Base-by-base conservation (phyloP, 2,113 vertebrate species). In the Chinchilla lanigera region DNA sequence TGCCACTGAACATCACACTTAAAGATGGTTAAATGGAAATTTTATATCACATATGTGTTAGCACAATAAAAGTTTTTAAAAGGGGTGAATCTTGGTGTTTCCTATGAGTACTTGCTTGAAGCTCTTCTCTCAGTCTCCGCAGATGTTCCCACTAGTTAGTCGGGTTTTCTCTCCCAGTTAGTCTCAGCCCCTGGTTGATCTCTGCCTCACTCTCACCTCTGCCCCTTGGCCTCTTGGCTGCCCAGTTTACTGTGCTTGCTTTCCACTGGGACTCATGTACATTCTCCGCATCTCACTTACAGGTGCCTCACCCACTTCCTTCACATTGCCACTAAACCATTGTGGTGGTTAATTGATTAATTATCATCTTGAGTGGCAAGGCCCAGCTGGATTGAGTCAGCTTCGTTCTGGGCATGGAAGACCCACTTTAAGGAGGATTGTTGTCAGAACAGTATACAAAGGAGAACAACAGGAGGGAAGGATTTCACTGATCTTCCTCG, bases 281-380 rank as follows among this genome's bases (percentile, higher is more conserved):
- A 16, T 13, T 4, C 1, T 35, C 26, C 28, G 8, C 60, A 26
- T 4, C 0, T 89, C 86, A n/a, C 56, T 16, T 14, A 26, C 28
- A 1, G 2, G 24, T 9, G 0, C 28, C 26, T 0, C 60, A 17
- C 38, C 71, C 24, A 2, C 28, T n/a, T 17, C 38, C 38, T 75
- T 61, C 71, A 47, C 13, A 47, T 33, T 26, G 13, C 28, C 14
- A 8, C 19, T 20, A 38, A 10, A 19, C 67, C n/a, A 38, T 14
- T n/a, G 35, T 19, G 67, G 67, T n/a, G 35, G 35, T 19, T n/a
- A 69, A 67, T 17, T 67, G 65, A 67, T 35, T 19, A 35, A 19
- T 7, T 7, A 19, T 7, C 65, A 35, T n/a, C 33, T n/a, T 35
- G 33, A n/a, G 65, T 8, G 35, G 33, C 2, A n/a, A n/a, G 1